Percentiles rank a stretch among this genome's conserved stretches.
These are phyloP conservation scores for Taxidea taxus DNA, from an alignment of 2,113 vertebrate species.

Conservation along the genomic window DNA sequence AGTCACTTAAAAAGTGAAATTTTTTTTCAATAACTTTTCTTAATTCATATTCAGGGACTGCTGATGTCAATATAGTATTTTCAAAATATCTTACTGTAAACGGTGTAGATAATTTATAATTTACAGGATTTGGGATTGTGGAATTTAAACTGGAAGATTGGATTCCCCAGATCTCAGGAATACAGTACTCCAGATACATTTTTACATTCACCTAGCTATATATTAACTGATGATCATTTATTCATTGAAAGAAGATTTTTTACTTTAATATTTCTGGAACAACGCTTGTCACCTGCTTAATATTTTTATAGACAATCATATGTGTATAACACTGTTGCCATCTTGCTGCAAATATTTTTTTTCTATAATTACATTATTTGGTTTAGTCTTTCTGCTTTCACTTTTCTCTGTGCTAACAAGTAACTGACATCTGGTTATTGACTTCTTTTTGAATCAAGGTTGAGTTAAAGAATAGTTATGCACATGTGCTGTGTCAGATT, in stretches of 20 bases:
- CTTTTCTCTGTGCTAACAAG: constrained; percentile 34
- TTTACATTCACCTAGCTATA: not conserved
- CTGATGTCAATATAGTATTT: constrained; percentile 11
- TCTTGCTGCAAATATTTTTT: not conserved
- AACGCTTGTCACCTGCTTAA: not conserved
- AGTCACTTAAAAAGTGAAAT: not conserved
- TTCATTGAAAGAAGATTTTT: constrained; percentile 13
- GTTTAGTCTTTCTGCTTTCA: constrained; percentile 6
- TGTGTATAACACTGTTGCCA: constrained; percentile 22
- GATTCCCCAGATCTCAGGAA: not conserved
- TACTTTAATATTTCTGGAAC: constrained; percentile 38
- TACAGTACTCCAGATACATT: not conserved
- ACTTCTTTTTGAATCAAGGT: constrained; percentile 18
- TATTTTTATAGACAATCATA: constrained; percentile 32
- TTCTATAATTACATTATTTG: constrained; percentile 21
- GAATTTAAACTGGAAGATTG: constrained; percentile 45
- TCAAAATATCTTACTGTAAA: constrained; percentile 37
- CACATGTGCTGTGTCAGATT: not conserved
- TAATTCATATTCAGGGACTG: not conserved
- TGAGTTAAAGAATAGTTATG: constrained; percentile 10
- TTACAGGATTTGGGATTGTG: not conserved
- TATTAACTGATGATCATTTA: constrained; percentile 21
- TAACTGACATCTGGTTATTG: constrained; percentile 1
- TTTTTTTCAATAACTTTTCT: not conserved
- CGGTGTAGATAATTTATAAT: constrained; percentile 27